A percentile compares a stretch with the other conserved stretches of the same genome.
These are phyloP conservation scores for Lepilemur ruficaudatus DNA, from an alignment of 2,797 vertebrate species.

Conservation along the genomic window DNA sequence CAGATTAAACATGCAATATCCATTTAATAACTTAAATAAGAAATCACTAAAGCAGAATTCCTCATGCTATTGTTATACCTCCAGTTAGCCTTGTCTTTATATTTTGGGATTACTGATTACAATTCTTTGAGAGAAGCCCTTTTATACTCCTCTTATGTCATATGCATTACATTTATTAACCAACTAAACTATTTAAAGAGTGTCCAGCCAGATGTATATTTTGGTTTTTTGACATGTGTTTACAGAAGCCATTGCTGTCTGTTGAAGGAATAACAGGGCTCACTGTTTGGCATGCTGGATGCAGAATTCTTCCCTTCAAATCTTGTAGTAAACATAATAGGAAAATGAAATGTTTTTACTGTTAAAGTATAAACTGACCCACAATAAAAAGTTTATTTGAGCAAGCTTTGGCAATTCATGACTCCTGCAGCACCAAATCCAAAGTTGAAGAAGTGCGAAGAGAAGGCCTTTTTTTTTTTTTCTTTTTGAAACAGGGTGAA, in stretches of 20 bases:
- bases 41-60: neutral
- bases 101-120: neutral
- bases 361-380: neutral
- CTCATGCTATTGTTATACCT: neutral
- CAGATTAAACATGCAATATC: neutral
- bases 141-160: neutral
- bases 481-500: neutral
- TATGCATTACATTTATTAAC: neutral
- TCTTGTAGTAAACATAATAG: neutral
- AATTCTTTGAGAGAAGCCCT: neutral
- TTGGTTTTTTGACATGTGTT: neutral
- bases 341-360: constrained; percentile 8
- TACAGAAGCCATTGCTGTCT: neutral
- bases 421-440: neutral
- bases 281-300: neutral
- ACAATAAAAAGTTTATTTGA: neutral
- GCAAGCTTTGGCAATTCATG: neutral
- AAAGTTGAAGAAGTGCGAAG: neutral
- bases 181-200: neutral
- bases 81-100: neutral
- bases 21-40: neutral
- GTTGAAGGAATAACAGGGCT: neutral
- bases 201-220: neutral
- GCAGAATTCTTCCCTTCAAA: neutral
- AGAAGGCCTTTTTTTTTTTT: neutral